phyloP scores from a whole-genome alignment of 2,888 invertebrate genomes.

The Fissipunctia ypsillon region DNA sequence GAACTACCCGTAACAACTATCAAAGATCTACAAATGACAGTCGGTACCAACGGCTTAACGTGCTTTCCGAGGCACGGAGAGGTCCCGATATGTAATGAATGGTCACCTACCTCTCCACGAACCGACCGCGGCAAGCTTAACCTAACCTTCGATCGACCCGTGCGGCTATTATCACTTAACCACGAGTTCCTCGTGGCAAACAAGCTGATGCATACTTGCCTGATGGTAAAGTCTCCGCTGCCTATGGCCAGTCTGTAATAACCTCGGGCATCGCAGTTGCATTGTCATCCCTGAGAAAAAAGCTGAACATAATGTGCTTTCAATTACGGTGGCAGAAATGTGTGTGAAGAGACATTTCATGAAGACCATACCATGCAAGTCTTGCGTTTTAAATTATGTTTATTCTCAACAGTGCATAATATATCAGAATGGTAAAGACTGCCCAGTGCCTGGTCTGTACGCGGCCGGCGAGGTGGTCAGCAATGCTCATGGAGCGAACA shows the following conservation, averaged over 20 bases:
- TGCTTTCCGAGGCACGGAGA: too few relatives aligned
- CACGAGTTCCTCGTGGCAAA: neutral
- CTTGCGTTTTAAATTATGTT: neutral
- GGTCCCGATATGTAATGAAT: too few relatives aligned
- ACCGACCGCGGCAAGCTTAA: neutral
- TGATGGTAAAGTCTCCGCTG: neutral
- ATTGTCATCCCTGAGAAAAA: neutral
- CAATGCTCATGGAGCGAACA: conserved; percentile 99
- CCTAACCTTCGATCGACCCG: too few relatives aligned
- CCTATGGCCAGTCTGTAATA: neutral
- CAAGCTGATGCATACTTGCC: neutral
- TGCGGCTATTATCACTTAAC: neutral
- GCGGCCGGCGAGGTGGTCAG: conserved; percentile 98
- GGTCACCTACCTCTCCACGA: too few relatives aligned
- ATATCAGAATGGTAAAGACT: conserved; percentile 91
- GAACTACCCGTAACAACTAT: too few relatives aligned
- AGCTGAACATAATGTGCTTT: too few relatives aligned
- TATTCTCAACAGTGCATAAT: conserved; percentile 89
- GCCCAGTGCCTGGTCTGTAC: conserved; percentile 95
- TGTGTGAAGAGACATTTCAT: neutral
- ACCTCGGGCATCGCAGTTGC: too few relatives aligned
- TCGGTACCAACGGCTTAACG: too few relatives aligned
- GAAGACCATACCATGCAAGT: neutral
- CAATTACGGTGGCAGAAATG: neutral
- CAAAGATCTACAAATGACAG: too few relatives aligned